Evolutionary conservation across 2,888 invertebrate species (phyloP).

Genomic region (Orgyia antiqua): DNA sequence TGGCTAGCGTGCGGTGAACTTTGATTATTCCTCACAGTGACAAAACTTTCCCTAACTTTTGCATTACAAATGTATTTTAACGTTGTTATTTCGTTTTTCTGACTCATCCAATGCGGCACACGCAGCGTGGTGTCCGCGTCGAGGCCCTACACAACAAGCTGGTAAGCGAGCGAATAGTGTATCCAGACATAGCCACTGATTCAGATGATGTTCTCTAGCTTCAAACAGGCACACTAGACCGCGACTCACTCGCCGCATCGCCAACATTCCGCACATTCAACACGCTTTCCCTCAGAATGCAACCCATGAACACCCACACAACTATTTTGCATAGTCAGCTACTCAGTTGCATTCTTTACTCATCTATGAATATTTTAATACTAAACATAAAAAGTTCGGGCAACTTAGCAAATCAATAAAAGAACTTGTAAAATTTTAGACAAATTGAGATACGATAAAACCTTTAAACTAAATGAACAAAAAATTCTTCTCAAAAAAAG

Average conservation of each 20-base stretch:
- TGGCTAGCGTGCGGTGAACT: slow-evolving; percentile 60
- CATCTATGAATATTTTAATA: slow-evolving; percentile 10
- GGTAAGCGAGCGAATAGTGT: slow-evolving; percentile 44
- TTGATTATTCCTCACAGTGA: slow-evolving; percentile 30
- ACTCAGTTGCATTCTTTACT: slow-evolving; percentile 36
- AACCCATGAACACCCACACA: slow-evolving; percentile 56
- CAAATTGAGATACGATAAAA: slow-evolving; percentile 8
- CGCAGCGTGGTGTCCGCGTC: slow-evolving; percentile 61
- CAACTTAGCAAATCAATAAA: too few relatives aligned
- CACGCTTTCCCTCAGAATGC: slow-evolving; percentile 68
- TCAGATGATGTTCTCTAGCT: slow-evolving; percentile 9
- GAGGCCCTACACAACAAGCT: slow-evolving; percentile 45
- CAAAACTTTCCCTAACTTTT: slow-evolving; percentile 25
- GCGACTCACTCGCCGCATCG: slow-evolving; percentile 44
- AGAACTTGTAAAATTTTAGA: too few relatives aligned
- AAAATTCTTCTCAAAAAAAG: too few relatives aligned
- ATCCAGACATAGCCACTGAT: slow-evolving; percentile 7
- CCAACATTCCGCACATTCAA: slow-evolving; percentile 65
- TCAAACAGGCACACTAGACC: slow-evolving; percentile 42
- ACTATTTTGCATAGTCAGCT: slow-evolving; percentile 61
- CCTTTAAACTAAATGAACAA: background rate
- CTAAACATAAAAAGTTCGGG: too few relatives aligned
- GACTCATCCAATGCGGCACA: slow-evolving; percentile 71
- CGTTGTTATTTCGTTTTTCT: slow-evolving; percentile 58
- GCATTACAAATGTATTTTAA: slow-evolving; percentile 45